Conservation (phyloP, 2,113 vertebrate genomes). For the Camelus bactrianus region DNA sequence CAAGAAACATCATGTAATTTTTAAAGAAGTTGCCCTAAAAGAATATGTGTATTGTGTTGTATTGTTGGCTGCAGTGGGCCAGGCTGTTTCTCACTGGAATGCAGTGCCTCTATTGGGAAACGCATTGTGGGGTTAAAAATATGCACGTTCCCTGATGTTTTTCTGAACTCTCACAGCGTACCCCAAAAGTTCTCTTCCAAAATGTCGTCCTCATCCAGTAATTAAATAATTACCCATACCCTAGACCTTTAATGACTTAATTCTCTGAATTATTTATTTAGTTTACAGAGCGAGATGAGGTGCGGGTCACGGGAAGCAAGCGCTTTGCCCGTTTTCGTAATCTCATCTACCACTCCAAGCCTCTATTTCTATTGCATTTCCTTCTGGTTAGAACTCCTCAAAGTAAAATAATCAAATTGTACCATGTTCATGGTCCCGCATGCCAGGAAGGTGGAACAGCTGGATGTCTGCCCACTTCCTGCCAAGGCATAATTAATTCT, state of each 20-base stretch:
- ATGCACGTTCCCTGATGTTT: not conserved
- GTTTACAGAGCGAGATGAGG: not conserved
- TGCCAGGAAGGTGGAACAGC: slow-evolving; percentile 41
- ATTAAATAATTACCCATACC: slow-evolving; percentile 29
- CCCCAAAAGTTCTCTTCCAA: not conserved
- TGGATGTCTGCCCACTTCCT: slow-evolving; percentile 63
- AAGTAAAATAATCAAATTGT: slow-evolving; percentile 55
- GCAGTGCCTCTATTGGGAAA: not conserved
- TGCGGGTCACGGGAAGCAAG: not conserved
- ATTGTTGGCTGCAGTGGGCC: not conserved
- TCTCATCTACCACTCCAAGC: slow-evolving; percentile 25
- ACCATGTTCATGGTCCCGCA: slow-evolving; percentile 41
- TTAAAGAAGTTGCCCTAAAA: not conserved
- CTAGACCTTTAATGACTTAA: not conserved
- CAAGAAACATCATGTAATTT: not conserved
- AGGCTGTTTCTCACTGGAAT: not conserved
- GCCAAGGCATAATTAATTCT: slow-evolving; percentile 53
- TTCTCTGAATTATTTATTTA: slow-evolving; percentile 50
- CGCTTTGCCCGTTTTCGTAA: not conserved
- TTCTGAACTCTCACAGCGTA: rapidly evolving
- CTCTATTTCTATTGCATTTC: slow-evolving; percentile 25
- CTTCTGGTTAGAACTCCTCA: slow-evolving; percentile 36
- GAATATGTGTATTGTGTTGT: not conserved
- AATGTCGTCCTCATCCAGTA: not conserved
- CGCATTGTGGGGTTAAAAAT: not conserved